Percentiles rank a stretch among this genome's conserved stretches.
Conservation (phyloP, 2,888 invertebrate genomes). For the Ochropleura leucogaster region DNA sequence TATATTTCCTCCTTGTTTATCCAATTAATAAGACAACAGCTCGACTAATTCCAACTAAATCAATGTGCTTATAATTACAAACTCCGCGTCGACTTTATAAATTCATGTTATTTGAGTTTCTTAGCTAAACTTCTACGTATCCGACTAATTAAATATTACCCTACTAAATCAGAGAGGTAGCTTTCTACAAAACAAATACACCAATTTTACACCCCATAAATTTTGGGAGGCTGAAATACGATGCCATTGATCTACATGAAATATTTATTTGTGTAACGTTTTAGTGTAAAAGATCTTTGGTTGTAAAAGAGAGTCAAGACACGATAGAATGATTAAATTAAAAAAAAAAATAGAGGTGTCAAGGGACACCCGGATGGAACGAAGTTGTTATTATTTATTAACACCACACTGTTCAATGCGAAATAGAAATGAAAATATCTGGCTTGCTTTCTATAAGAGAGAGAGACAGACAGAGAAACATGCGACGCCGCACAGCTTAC, state of each 20-base stretch:
- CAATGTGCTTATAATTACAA: constrained; percentile 55
- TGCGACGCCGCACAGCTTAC: no score
- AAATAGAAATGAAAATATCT: no score
- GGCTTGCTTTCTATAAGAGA: no score
- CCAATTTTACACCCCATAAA: constrained; percentile 69
- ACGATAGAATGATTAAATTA: neutral
- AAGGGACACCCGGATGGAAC: no score
- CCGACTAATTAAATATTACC: constrained; percentile 67
- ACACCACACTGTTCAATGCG: no score
- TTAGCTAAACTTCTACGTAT: constrained; percentile 53
- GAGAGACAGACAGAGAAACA: no score
- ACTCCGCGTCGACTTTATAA: constrained; percentile 44
- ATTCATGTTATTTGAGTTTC: constrained; percentile 53
- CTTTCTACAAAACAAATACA: constrained; percentile 65
- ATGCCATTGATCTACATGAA: constrained; percentile 30
- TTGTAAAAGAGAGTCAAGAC: accelerated
- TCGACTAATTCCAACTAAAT: constrained; percentile 47
- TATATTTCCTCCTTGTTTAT: neutral
- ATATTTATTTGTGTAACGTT: constrained; percentile 28
- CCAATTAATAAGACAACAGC: constrained; percentile 56
- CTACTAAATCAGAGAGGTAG: constrained; percentile 66
- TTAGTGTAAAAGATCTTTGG: neutral
- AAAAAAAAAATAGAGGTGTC: no score
- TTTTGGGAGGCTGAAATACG: constrained; percentile 54
- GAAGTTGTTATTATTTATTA: no score